Conservation (phyloP, 2,888 invertebrate species). For the Drosophila paucipuncta region DNA sequence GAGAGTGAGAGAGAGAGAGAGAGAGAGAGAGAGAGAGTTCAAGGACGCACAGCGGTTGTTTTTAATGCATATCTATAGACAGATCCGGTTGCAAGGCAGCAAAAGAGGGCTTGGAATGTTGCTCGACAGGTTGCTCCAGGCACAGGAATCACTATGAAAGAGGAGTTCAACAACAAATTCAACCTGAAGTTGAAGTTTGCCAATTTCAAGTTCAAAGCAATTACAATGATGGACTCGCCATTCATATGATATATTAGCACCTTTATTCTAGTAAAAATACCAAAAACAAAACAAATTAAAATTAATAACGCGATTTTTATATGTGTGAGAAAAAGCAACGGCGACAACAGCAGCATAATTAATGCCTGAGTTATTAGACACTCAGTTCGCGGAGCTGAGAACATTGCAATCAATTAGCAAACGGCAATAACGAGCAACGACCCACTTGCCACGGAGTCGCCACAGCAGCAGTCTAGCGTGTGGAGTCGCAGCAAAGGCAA, state of each 20-base stretch:
- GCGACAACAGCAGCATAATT: constrained; percentile 59
- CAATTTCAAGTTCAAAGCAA: constrained; percentile 68
- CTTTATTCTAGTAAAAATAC: constrained; percentile 67
- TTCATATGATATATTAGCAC: constrained; percentile 66
- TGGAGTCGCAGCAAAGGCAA: constrained; percentile 18
- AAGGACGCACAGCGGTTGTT: constrained; percentile 80
- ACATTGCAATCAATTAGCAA: constrained; percentile 76
- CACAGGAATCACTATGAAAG: not conserved
- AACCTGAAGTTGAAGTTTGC: constrained; percentile 36
- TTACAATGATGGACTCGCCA: constrained; percentile 62
- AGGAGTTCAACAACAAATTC: constrained; percentile 20
- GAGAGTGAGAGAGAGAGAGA: constrained; percentile 39
- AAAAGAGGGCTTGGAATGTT: constrained; percentile 56
- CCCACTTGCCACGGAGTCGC: constrained; percentile 47
- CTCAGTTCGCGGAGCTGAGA: constrained; percentile 52
- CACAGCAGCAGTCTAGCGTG: constrained; percentile 27
- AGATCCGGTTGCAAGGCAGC: constrained; percentile 64
- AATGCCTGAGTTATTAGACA: constrained; percentile 76
- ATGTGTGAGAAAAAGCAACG: constrained; percentile 48
- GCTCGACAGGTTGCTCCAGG: constrained; percentile 64
- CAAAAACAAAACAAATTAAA: constrained; percentile 4
- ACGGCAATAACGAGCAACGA: constrained; percentile 38
- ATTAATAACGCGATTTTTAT: constrained; percentile 61
- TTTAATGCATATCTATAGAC: constrained; percentile 41
- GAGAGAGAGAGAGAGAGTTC: constrained; percentile 60